These are phyloP conservation scores for Microchrysa polita DNA, from an alignment of 2,888 invertebrate species.

Conservation along the genomic window DNA sequence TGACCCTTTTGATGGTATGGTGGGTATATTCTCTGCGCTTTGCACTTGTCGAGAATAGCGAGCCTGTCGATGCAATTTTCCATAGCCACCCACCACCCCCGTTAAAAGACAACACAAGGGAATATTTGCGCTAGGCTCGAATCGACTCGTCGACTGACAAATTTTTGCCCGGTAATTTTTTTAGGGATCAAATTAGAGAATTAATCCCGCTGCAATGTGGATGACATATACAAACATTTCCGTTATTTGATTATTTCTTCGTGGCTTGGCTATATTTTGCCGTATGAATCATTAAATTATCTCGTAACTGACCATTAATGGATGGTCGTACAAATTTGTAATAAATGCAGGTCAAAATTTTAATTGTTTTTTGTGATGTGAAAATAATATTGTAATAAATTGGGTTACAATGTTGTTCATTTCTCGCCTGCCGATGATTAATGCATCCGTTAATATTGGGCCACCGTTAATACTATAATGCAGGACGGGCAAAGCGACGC, in stretches of 20 bases:
- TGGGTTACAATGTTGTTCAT: no score
- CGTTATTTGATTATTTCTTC: conserved; percentile 42
- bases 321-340: conserved; percentile 16
- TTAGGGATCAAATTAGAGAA: conserved; percentile 44
- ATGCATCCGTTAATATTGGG: no score
- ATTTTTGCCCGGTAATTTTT: conserved; percentile 41
- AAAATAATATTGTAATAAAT: neutral
- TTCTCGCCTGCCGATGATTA: no score
- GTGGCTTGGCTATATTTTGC: neutral
- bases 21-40: conserved; percentile 37
- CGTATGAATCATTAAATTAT: conserved; percentile 30
- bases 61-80: neutral
- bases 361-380: conserved; percentile 21
- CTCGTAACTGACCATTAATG: conserved; percentile 38
- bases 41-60: conserved; percentile 14
- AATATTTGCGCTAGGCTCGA: conserved; percentile 20
- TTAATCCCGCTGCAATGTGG: conserved; percentile 41
- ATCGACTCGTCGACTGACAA: conserved; percentile 26
- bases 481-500: no score
- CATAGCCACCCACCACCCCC: neutral
- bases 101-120: neutral
- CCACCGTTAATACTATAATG: no score
- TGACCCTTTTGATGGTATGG: conserved; percentile 45
- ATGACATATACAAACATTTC: conserved; percentile 39
- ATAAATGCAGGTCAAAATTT: conserved; percentile 37